These are phyloP conservation scores for Ophonus ardosiacus DNA, from an alignment of 2,888 invertebrate genomes.

Conservation along the genomic window DNA sequence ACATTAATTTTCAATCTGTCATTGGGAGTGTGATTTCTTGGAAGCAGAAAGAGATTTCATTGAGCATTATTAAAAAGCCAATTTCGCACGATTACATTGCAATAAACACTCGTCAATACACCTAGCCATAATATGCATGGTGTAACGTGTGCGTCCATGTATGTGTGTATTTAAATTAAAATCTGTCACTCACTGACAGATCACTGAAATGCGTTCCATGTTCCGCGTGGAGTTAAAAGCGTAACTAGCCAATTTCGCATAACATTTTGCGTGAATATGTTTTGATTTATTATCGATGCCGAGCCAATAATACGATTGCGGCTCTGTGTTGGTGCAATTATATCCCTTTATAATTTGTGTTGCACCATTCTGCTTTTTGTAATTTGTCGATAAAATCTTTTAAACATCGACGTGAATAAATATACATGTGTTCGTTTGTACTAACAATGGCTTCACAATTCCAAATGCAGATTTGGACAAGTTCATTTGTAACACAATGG, in stretches of 20 bases:
- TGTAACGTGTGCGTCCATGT: constrained; percentile 48
- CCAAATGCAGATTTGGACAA: constrained; percentile 55
- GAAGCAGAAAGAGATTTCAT: constrained; percentile 23
- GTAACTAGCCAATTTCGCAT: constrained; percentile 57
- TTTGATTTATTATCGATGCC: constrained; percentile 61
- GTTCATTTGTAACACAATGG: constrained; percentile 61
- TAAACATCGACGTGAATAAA: constrained; percentile 52
- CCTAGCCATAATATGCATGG: background rate
- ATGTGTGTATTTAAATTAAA: constrained; percentile 59
- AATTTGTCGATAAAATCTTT: constrained; percentile 63
- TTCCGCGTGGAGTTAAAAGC: constrained; percentile 55
- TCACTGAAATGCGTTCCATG: constrained; percentile 54
- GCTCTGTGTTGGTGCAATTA: constrained; percentile 58
- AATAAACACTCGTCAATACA: constrained; percentile 33
- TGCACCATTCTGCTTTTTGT: constrained; percentile 60
- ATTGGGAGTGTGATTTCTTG: constrained; percentile 33
- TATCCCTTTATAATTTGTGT: constrained; percentile 60
- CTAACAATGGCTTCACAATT: constrained; percentile 30
- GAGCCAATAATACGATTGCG: constrained; percentile 39
- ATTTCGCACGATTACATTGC: constrained; percentile 46
- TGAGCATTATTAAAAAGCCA: constrained; percentile 32
- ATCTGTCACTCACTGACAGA: constrained; percentile 58
- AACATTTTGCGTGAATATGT: constrained; percentile 58
- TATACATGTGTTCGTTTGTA: background rate
- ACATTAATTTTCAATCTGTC: constrained; percentile 38